Conservation (phyloP, 2,797 vertebrate genomes). For the Trichosurus vulpecula region DNA sequence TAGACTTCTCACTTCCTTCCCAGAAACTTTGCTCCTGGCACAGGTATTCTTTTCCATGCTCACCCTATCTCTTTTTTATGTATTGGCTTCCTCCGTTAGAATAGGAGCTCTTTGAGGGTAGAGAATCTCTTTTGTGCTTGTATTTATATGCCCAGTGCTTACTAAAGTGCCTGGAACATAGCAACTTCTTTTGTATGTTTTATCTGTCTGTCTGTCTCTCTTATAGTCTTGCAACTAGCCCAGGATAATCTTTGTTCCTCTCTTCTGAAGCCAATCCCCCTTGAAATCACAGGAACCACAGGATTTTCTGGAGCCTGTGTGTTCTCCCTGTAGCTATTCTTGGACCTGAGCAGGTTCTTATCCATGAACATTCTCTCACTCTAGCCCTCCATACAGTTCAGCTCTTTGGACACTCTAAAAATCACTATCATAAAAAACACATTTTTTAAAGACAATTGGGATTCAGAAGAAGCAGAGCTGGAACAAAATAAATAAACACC, state of each 20-base stretch:
- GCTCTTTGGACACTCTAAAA: background rate
- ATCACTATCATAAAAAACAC: background rate
- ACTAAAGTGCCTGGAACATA: background rate
- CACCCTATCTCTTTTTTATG: background rate
- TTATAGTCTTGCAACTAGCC: background rate
- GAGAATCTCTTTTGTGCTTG: background rate
- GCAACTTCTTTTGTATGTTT: background rate
- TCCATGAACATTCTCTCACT: background rate
- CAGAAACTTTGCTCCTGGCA: background rate
- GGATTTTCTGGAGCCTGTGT: background rate
- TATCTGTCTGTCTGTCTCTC: background rate
- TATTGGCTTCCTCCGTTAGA: background rate
- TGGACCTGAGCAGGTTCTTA: background rate
- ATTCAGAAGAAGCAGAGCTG: background rate
- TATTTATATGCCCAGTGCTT: background rate
- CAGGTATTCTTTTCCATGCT: background rate
- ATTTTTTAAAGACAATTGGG: background rate
- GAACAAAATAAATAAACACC: background rate
- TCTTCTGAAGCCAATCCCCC: background rate
- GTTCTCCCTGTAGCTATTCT: background rate
- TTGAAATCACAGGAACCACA: background rate
- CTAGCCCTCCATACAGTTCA: background rate
- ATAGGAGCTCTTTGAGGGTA: background rate
- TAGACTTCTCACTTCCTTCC: background rate
- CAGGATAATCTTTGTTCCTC: background rate